Evolutionary conservation across 1,140 invertebrate genomes (phyloP), one percentile per base, ranked within the genome.

Genomic region (Ptiloglossa arizonensis): DNA sequence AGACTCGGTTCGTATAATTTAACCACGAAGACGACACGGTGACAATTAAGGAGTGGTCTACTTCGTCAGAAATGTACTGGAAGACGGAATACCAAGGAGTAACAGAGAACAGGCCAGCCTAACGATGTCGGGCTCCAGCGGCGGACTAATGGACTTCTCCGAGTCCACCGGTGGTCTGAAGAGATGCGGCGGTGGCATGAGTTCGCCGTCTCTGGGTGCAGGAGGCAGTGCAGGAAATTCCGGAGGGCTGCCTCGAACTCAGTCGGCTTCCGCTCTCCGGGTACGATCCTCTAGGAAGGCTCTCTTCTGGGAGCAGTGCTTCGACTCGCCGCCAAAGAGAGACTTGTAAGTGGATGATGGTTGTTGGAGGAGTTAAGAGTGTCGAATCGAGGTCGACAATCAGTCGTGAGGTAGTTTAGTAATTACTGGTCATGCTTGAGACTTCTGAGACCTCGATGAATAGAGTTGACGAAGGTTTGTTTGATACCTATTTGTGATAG

Each of bases 281-380:
- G 95, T 97, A 94, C 91, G 94, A 94, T 88, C 93, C 94, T 80
- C 95, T 94, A 79, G 95, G 94, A 87, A 90, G 56, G 87, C 90
- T 22, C 78, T 91, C 50, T 97, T 97, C 89, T 97, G 96, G 96
- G 96, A 97, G 83, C 96, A 97, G 83, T 95, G 96, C 89, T 96
- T 95, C 94, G 94, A 96, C 79, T 94, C 95, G 70, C 93, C 94
- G 74, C 94, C 93, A 56, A 94, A 94, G 79, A 91, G 95, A 80
- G 95, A 95, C 87, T 94, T 93, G 95, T 96, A 94, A 95, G 95
- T 95, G 71, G 71, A 74, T 5, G 71, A 66, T 19, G 62, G 56
- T 74, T 17, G 41, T 35, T 22, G 15, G 15, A 17, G 24, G 2
- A 0, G 29, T 9, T 27, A 5, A 17, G 35, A 1, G 2, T 6